These are phyloP conservation scores for Elephantulus edwardii DNA, from an alignment of 2,113 vertebrate species.

Conservation along the genomic window DNA sequence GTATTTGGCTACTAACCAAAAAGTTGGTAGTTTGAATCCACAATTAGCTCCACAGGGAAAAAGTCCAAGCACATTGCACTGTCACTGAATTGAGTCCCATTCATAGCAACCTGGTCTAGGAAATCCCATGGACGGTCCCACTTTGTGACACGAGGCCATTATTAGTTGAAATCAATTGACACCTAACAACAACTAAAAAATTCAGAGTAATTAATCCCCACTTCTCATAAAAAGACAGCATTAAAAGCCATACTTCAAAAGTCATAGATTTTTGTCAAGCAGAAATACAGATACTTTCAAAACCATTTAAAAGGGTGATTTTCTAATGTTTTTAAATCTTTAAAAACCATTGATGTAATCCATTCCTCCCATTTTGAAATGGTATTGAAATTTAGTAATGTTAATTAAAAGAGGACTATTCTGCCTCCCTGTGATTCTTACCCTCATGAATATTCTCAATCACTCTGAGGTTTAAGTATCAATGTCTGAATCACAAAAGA, in stretches of 20 bases:
- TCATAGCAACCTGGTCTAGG: neutral
- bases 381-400: neutral
- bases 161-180: neutral
- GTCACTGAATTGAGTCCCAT: neutral
- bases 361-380: neutral
- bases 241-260: neutral
- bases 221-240: neutral
- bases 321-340: neutral
- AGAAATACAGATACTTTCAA: neutral
- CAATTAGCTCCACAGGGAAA: neutral
- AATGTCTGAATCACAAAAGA: neutral
- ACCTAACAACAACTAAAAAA: neutral
- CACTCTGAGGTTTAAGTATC: neutral
- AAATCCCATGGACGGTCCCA: too few relatives aligned
- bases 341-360: neutral
- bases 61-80: neutral
- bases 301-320: too few relatives aligned
- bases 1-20: neutral
- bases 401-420: neutral
- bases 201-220: neutral
- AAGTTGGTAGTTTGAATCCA: neutral
- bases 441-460: neutral
- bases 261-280: neutral
- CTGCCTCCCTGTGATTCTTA: neutral
- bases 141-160: neutral